phyloP scores from a whole-genome alignment of 1,140 invertebrate species.

The Capitella teleta region DNA sequence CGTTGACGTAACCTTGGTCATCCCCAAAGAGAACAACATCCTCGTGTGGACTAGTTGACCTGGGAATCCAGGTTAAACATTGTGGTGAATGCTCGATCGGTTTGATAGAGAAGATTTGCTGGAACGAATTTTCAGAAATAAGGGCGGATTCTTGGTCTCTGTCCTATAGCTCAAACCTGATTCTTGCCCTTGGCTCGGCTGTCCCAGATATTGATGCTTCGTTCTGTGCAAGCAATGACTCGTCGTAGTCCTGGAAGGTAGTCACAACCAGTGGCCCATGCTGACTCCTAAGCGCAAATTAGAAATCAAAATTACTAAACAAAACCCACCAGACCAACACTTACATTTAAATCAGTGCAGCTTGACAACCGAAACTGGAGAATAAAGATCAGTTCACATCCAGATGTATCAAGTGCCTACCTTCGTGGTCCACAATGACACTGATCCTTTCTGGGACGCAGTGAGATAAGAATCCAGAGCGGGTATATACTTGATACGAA shows the following conservation, averaged over 20 bases:
- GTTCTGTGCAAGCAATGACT: constrained; percentile 32
- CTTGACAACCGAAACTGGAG: constrained; percentile 30
- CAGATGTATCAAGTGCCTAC: no score
- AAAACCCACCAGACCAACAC: no score
- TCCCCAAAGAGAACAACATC: constrained; percentile 36
- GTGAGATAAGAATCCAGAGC: constrained; percentile 31
- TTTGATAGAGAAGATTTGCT: constrained; percentile 33
- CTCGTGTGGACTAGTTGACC: constrained; percentile 14
- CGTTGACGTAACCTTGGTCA: constrained; percentile 35
- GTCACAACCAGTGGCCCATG: constrained; percentile 37
- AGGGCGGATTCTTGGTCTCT: not conserved
- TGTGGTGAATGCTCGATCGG: constrained; percentile 35
- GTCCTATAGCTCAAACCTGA: constrained; percentile 19
- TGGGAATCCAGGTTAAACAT: constrained; percentile 27
- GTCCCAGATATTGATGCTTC: constrained; percentile 35
- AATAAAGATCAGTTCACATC: no score
- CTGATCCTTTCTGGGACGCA: constrained; percentile 35
- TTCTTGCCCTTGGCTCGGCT: constrained; percentile 35
- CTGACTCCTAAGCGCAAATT: constrained; percentile 30
- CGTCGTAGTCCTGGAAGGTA: constrained; percentile 32
- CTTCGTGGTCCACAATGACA: constrained; percentile 34
- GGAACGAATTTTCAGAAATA: not conserved
- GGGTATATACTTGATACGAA: constrained; percentile 28
- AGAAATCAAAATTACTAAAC: no score
- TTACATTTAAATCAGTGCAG: constrained; percentile 35